Evolutionary conservation across 1,140 invertebrate genomes (phyloP), one percentile per base, ranked within the genome.

Genomic region (Trichomalopsis sarcophagae): DNA sequence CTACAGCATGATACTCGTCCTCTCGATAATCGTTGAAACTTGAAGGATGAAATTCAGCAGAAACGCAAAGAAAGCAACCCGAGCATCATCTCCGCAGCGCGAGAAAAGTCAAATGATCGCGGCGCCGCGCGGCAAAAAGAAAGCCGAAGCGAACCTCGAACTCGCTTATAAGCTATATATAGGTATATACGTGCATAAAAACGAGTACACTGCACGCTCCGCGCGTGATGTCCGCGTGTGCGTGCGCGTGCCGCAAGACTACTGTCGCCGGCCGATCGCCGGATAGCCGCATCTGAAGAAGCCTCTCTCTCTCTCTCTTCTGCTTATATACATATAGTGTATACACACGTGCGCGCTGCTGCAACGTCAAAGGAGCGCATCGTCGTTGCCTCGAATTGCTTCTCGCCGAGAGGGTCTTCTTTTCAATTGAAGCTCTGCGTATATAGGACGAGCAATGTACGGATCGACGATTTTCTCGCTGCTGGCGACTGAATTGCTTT

Each of bases 191-290:
- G 13, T 50, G 14, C 5, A 50, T 4, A 50, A 50, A 50, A 13
- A 50, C 13, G 47, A 50, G 13, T 50, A 9, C 9, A 50, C 47
- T 17, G 13, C 47, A n/a, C 55, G 55, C 55, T 21, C 55, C 55
- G 21, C 17, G 17, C 14, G 17, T 7, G 27, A 71, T 71, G 23
- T 27, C 23, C 69, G 30, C 69, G 69, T 71, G 30, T 71, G 69
- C 69, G 69, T 33, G 30, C 69, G 69, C 69, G 69, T 71, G 69
- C 27, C 27, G 69, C 69, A 13, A 71, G 69, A 71, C 69, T 71
- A 71, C 69, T 71, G 30, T 17, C 17, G 69, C 23, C 69, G 33
- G 33, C 4, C 55, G 55, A 62, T 62, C 55, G 55, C 55, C 55
- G 55, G 21, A 62, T 62, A n/a, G 55, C 55, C 55, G 1, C 3